Conservation (phyloP, 2,797 vertebrate genomes). For the Toxotes lorentzi region DNA sequence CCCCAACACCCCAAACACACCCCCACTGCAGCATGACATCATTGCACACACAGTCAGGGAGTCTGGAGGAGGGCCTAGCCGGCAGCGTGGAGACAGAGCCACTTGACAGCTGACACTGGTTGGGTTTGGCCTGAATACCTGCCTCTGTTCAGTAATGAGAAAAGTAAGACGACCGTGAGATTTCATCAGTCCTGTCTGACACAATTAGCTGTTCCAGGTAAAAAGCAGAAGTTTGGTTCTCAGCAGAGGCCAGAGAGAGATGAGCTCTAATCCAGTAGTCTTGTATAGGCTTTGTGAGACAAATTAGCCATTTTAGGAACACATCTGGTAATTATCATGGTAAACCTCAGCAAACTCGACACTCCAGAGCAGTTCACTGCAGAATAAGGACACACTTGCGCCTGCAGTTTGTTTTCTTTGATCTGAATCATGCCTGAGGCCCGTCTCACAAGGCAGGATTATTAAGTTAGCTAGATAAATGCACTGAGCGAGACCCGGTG, state of each 20-base stretch:
- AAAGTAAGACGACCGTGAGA: slow-evolving; percentile 53
- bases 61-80: slow-evolving; percentile 45
- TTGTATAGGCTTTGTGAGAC: slow-evolving; percentile 38
- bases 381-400: slow-evolving; percentile 47
- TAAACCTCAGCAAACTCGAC: slow-evolving; percentile 47
- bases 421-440: slow-evolving; percentile 45
- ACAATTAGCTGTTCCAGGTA: slow-evolving; percentile 56
- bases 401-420: slow-evolving; percentile 50
- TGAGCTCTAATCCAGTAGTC: slow-evolving; percentile 31
- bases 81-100: slow-evolving; percentile 34
- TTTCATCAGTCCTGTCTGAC: slow-evolving; percentile 54
- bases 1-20: slow-evolving; percentile 51
- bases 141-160: slow-evolving; percentile 58
- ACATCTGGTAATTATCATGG: slow-evolving; percentile 65
- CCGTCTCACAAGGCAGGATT: slow-evolving; percentile 42
- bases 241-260: slow-evolving; percentile 34
- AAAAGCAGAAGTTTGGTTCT: slow-evolving; percentile 1
- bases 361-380: slow-evolving; percentile 41
- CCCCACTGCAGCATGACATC: slow-evolving; percentile 70
- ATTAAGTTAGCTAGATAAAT: slow-evolving; percentile 56
- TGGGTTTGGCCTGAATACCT: slow-evolving; percentile 44
- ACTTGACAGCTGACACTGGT: slow-evolving; percentile 65
- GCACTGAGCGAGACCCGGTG: slow-evolving; percentile 9
- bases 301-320: slow-evolving; percentile 61
- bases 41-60: slow-evolving; percentile 53